A percentile compares a stretch with the other conserved stretches of the same genome.
Conservation (phyloP, 2,797 vertebrate genomes). For the Mus minutoides region DNA sequence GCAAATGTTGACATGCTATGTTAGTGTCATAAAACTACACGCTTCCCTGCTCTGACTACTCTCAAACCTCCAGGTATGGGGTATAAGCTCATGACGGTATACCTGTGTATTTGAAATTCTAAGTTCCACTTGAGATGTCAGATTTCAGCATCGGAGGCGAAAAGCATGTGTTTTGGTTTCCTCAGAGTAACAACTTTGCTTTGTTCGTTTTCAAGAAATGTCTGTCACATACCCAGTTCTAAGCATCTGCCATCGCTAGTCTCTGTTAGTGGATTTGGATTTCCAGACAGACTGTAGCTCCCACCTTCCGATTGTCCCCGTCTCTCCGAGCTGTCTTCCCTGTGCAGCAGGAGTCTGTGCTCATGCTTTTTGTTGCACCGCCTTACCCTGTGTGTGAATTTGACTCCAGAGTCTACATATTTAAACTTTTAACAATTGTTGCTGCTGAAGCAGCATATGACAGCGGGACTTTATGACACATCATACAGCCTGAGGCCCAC, state of each 20-base stretch:
- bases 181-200: neutral
- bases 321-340: neutral
- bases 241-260: neutral
- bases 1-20: neutral
- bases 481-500: neutral
- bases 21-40: neutral
- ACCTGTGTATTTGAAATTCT: neutral
- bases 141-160: neutral
- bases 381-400: neutral
- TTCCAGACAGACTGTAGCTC: neutral
- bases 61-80: slow-evolving; percentile 16
- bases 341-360: too few relatives aligned
- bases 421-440: neutral
- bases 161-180: neutral
- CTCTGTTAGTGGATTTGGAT: neutral
- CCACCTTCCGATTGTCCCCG: neutral
- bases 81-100: neutral
- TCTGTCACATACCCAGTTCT: neutral
- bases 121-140: neutral
- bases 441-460: neutral
- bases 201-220: slow-evolving; percentile 24
- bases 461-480: too few relatives aligned
- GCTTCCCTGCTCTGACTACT: neutral
- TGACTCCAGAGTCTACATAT: neutral
- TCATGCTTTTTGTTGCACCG: neutral